Evolutionary conservation across 2,797 vertebrate species (phyloP).

Genomic region (Silurus aristotelis): DNA sequence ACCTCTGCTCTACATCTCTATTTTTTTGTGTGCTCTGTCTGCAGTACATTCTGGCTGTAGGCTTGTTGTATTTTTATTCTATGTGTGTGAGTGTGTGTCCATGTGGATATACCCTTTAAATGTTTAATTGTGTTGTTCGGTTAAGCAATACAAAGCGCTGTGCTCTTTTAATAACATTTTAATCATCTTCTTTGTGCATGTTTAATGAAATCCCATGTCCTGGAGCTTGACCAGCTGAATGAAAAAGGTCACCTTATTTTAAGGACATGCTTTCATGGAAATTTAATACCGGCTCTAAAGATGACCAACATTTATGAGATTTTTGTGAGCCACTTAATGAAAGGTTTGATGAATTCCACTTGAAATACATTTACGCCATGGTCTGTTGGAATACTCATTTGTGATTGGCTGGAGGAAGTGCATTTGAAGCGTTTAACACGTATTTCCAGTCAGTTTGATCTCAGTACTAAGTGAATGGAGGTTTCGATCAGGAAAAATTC

Average conservation of each 20-base stretch:
- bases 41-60: conserved; percentile 48
- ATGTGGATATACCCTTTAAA: conserved; percentile 3
- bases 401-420: no score
- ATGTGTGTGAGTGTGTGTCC: not conserved
- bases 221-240: not conserved
- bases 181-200: conserved; percentile 39
- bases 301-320: not conserved
- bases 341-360: not conserved
- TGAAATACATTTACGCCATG: not conserved
- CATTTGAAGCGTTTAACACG: no score
- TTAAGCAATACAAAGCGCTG: conserved; percentile 40
- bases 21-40: conserved; percentile 26
- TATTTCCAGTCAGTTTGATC: no score
- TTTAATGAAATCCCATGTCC: conserved; percentile 32
- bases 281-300: not conserved
- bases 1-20: conserved; percentile 44
- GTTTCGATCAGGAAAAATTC: no score
- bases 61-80: not conserved
- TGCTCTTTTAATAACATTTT: conserved; percentile 40
- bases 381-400: no score
- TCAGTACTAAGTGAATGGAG: no score
- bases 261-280: not conserved
- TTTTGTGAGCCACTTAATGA: not conserved
- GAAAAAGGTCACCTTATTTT: conserved; percentile 1
- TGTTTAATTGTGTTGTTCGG: conserved; percentile 49